phyloP scores from a whole-genome alignment of 2,113 vertebrate species.

The Chinchilla lanigera region DNA sequence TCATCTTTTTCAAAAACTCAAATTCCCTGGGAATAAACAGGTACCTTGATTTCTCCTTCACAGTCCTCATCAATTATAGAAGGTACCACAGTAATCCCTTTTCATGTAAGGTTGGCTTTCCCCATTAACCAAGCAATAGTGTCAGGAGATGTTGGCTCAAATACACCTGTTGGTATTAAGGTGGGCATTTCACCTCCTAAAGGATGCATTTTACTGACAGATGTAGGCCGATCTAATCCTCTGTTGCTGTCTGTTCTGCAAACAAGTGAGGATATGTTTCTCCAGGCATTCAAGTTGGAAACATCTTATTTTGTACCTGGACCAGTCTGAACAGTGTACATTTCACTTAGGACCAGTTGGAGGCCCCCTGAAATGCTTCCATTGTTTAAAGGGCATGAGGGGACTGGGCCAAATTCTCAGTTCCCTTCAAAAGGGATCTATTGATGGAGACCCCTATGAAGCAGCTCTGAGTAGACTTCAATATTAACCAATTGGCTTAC shows the following conservation, averaged over 20 bases:
- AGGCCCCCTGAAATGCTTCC: accelerated
- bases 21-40: neutral
- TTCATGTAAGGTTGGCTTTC: neutral
- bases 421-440: neutral
- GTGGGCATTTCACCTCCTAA: neutral
- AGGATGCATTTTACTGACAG: neutral
- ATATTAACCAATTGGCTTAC: too few relatives aligned
- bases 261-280: neutral
- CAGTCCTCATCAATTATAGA: neutral
- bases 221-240: too few relatives aligned
- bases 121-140: neutral
- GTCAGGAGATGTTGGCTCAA: neutral
- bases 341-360: neutral
- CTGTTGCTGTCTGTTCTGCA: neutral
- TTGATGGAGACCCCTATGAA: too few relatives aligned
- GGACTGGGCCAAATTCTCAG: neutral
- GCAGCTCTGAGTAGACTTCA: too few relatives aligned
- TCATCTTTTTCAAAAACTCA: neutral
- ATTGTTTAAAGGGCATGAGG: neutral
- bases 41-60: neutral
- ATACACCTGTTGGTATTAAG: neutral
- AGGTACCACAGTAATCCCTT: neutral
- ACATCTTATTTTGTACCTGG: neutral
- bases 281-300: neutral
- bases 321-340: neutral